Conservation (phyloP, 2,113 vertebrate species). For the Podarcis muralis region DNA sequence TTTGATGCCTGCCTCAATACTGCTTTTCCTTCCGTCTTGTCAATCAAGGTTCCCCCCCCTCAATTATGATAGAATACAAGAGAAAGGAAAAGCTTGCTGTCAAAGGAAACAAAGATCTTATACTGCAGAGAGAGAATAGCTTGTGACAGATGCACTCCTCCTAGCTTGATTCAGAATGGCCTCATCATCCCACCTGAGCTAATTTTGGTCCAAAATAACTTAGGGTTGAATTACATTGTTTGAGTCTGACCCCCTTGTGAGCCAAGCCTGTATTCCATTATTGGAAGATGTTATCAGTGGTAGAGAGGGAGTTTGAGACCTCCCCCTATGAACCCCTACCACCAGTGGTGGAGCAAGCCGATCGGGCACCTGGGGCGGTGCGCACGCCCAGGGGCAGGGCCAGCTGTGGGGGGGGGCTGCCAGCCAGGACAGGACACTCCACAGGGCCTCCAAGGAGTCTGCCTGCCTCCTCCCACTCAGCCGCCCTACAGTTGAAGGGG, state of each 20-base stretch:
- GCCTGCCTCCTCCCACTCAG: too few species aligned
- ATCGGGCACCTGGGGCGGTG: too few species aligned
- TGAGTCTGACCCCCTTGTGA: not conserved
- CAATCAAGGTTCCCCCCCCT: conserved; percentile 3
- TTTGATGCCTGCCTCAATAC: conserved; percentile 29
- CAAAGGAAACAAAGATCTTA: not conserved
- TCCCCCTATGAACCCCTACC: not conserved
- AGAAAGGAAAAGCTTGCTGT: conserved; percentile 22
- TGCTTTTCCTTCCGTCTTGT: not conserved
- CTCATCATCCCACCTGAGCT: too few species aligned
- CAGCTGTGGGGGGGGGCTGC: too few species aligned
- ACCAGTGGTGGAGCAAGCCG: too few species aligned
- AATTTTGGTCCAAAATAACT: not conserved
- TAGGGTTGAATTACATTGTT: not conserved
- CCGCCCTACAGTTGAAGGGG: too few species aligned
- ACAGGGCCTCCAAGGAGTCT: too few species aligned
- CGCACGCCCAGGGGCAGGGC: too few species aligned
- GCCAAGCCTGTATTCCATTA: not conserved
- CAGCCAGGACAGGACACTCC: too few species aligned
- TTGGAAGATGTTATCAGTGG: not conserved
- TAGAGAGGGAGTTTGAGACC: not conserved
- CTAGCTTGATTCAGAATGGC: not conserved
- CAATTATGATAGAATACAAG: conserved; percentile 26
- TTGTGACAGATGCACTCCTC: not conserved
- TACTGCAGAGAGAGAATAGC: rapidly evolving